Base-by-base conservation (phyloP, 1,140 invertebrate genomes). In the Choristoneura fumiferana region DNA sequence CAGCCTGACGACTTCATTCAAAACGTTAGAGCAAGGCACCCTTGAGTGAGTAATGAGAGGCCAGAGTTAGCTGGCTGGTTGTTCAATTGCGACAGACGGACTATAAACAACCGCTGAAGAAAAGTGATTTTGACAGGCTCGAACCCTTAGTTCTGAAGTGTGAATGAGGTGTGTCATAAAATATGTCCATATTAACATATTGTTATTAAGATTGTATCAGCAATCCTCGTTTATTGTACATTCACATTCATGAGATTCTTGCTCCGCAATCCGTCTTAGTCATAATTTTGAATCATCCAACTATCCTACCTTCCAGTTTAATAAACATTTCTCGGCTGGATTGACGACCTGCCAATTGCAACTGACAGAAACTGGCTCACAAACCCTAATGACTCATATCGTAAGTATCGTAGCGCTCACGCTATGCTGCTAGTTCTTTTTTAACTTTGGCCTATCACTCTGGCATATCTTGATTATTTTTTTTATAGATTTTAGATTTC, bases 201-300 rank as follows among this genome's bases (percentile, higher is more conserved):
- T 3, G 15, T n/a, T 9, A 58, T 40, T 58, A 14, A 29, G n/a
- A 38, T 3, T 3, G 53, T 33, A 40, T 45, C 45, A 53, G 6
- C 22, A 29, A 29, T 29, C 6, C 22, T 29, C 22, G 6, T 29
- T 29, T 18, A 33, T 53, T 9, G 37, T 15, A 40, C 12, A 75
- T 82, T 82, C 57, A 87, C 81, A 68, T 80, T 85, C 79, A 87
- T 93, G 9, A 95, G 87, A 29, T 91, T 87, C 67, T 92, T 91
- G 34, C 94, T 94, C 78, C 22, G 22, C 22, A 29, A 29, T 29
- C 22, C 22, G 22, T 29, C 22, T 29, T 29, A 29, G 22, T 94
- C 92, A 29, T 29, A 29, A 29, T 29, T 29, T 6, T 29, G 22
- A 29, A 29, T 2, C 6, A 6, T 29, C 6, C 22, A 29, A 29